Conservation (phyloP, 2,888 invertebrate species). For the Scelioninae gen. 2 region DNA sequence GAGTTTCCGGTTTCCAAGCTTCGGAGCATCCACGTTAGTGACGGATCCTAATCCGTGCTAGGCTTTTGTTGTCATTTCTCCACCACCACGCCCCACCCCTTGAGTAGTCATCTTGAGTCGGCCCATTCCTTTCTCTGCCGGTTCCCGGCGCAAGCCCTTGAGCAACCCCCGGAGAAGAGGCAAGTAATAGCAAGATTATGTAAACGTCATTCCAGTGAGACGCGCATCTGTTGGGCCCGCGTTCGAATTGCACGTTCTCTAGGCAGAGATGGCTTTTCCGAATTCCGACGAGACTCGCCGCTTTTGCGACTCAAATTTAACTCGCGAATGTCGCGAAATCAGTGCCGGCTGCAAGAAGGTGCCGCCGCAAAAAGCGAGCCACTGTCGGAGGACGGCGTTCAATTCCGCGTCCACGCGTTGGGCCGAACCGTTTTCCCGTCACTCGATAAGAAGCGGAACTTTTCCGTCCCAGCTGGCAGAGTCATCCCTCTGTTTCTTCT, state of each 20-base stretch:
- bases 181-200: constrained; percentile 72
- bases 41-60: constrained; percentile 66
- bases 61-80: constrained; percentile 68
- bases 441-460: constrained; percentile 1
- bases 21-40: constrained; percentile 39
- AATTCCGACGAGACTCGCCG: constrained; percentile 59
- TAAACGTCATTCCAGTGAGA: constrained; percentile 69
- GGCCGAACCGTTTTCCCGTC: too few relatives aligned
- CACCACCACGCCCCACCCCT: constrained; percentile 54
- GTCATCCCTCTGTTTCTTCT: too few relatives aligned
- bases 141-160: constrained; percentile 59
- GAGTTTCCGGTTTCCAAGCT: constrained; percentile 57
- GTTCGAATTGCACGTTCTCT: constrained; percentile 66
- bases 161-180: constrained; percentile 63
- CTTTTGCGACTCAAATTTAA: constrained; percentile 59
- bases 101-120: constrained; percentile 59
- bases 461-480: too few relatives aligned
- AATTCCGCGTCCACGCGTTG: too few relatives aligned
- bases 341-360: constrained; percentile 17
- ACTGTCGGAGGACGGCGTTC: too few relatives aligned
- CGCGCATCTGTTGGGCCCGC: constrained; percentile 65
- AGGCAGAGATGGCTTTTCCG: constrained; percentile 56
- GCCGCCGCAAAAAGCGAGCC: constrained; percentile 8
- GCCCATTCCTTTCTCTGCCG: constrained; percentile 59
- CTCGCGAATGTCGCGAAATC: constrained; percentile 53